phyloP scores from a whole-genome alignment of 2,797 vertebrate genomes.

The Mormyrus proboscirostris region DNA sequence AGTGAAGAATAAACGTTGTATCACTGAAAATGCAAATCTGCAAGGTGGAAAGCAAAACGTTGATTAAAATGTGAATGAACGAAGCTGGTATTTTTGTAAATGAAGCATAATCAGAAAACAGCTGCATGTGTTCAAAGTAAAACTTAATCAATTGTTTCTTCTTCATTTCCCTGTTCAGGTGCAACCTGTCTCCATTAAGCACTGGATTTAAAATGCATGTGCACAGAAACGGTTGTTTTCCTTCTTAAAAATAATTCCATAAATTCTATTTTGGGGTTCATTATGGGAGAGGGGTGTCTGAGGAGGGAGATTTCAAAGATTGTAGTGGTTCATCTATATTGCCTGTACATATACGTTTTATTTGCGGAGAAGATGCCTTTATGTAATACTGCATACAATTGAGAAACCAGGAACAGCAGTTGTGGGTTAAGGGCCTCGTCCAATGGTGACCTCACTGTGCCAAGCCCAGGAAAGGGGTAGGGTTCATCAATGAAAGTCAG shows the following conservation, averaged over 20 bases:
- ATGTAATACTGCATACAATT: not conserved
- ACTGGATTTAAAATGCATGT: not conserved
- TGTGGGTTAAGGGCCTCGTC: not conserved
- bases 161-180: not conserved
- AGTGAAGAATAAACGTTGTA: not conserved
- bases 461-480: not conserved
- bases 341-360: not conserved
- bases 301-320: not conserved
- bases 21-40: not conserved
- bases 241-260: not conserved
- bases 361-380: not conserved
- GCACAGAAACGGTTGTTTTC: not conserved
- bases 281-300: not conserved
- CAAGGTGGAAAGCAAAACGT: not conserved
- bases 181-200: not conserved
- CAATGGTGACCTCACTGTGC: not conserved
- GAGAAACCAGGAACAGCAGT: not conserved
- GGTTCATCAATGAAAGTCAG: not conserved
- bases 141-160: not conserved
- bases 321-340: not conserved
- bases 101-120: not conserved
- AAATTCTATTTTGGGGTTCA: not conserved
- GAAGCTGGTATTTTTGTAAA: not conserved
- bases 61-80: not conserved
- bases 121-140: not conserved